A percentile compares a stretch with the other conserved stretches of the same genome.
These are phyloP conservation scores for Ectemnius lituratus DNA, from an alignment of 2,888 invertebrate genomes.

Conservation along the genomic window DNA sequence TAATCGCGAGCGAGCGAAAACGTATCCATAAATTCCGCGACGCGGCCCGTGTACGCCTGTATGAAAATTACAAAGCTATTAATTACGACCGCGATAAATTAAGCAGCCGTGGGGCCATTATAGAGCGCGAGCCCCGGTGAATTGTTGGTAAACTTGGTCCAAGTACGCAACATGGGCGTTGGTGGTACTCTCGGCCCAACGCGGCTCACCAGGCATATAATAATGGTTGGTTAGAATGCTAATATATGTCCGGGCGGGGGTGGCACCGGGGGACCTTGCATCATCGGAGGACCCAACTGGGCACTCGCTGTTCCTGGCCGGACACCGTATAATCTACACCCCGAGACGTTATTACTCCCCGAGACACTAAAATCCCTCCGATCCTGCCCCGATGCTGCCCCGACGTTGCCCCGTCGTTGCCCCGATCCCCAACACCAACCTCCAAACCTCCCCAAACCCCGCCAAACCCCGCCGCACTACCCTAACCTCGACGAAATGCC, in stretches of 20 bases:
- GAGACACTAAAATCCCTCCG: slow-evolving; percentile 74
- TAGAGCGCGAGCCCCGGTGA: slow-evolving; percentile 76
- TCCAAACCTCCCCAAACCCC: not conserved
- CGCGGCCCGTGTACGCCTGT: slow-evolving; percentile 69
- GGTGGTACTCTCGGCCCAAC: slow-evolving; percentile 71
- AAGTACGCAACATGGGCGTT: slow-evolving; percentile 75
- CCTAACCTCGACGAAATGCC: slow-evolving; percentile 52
- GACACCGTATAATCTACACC: slow-evolving; percentile 76
- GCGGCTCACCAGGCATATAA: slow-evolving; percentile 77
- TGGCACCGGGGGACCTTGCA: slow-evolving; percentile 77
- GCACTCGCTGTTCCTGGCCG: slow-evolving; percentile 74
- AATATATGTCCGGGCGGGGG: slow-evolving; percentile 76
- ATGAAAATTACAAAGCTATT: slow-evolving; percentile 79
- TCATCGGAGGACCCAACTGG: slow-evolving; percentile 77
- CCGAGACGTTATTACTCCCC: slow-evolving; percentile 77
- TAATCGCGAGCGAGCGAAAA: slow-evolving; percentile 68
- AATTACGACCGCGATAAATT: slow-evolving; percentile 78
- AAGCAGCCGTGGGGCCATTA: slow-evolving; percentile 77
- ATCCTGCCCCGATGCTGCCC: slow-evolving; percentile 40
- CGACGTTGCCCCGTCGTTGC: slow-evolving; percentile 24
- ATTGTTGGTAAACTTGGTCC: slow-evolving; percentile 78
- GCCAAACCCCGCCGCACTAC: slow-evolving; percentile 18
- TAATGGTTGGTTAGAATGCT: slow-evolving; percentile 78
- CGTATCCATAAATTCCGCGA: slow-evolving; percentile 70
- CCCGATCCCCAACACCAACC: slow-evolving; percentile 23